Evolutionary conservation across 2,113 vertebrate species (phyloP).

Genomic region (Benitochromis conjunctus): DNA sequence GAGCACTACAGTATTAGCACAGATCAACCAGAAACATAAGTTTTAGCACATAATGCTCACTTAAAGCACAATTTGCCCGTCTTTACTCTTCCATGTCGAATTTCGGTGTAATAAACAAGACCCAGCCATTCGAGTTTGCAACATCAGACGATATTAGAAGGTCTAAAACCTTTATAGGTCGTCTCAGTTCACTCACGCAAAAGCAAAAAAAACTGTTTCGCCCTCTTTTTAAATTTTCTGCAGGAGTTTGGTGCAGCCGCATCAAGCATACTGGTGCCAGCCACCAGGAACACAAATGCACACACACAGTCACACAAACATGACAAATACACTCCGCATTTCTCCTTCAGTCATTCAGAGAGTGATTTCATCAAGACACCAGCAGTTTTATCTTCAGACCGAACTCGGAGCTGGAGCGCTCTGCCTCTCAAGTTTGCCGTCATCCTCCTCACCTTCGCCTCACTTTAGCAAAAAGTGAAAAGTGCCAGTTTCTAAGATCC

Average conservation of each 20-base stretch:
- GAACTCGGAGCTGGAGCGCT: not conserved
- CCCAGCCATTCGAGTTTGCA: not conserved
- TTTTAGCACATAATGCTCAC: not conserved
- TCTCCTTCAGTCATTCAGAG: slow-evolving; percentile 44
- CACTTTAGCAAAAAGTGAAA: slow-evolving; percentile 24
- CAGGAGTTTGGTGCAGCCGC: not conserved
- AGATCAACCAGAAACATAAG: not conserved
- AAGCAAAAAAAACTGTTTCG: not conserved
- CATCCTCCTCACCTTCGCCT: slow-evolving; percentile 17
- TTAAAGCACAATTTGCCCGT: not conserved
- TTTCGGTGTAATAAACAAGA: not conserved
- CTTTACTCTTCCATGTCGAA: not conserved
- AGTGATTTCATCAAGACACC: slow-evolving; percentile 20
- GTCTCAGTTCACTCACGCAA: not conserved
- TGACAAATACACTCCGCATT: not conserved
- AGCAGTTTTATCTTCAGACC: slow-evolving; percentile 29
- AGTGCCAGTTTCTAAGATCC: slow-evolving; percentile 53
- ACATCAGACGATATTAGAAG: not conserved
- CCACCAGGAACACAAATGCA: slow-evolving; percentile 59
- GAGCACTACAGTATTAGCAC: not conserved
- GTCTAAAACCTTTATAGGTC: not conserved
- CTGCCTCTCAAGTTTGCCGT: not conserved
- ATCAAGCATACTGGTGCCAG: slow-evolving; percentile 6
- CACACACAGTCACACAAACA: slow-evolving; percentile 8
- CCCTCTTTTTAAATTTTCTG: not conserved